Percentiles rank a stretch among this genome's conserved stretches.
These are phyloP conservation scores for Otus scops DNA, from an alignment of 2,797 vertebrate genomes.

Conservation along the genomic window DNA sequence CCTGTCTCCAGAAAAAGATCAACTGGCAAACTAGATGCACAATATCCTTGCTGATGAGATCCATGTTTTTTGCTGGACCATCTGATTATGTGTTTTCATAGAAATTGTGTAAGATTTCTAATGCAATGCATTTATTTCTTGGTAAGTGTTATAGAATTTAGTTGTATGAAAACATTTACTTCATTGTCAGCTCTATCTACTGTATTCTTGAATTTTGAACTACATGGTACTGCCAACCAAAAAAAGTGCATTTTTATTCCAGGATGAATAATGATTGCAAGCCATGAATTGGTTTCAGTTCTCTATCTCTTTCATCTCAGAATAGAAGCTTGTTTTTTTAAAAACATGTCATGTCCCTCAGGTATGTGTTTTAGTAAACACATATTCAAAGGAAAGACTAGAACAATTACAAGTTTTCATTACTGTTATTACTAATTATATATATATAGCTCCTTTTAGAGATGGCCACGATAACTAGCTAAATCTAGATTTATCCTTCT, in stretches of 20 bases:
- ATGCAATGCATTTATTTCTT: slow-evolving; percentile 13
- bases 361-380: not conserved
- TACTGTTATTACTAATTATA: not conserved
- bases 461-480: not conserved
- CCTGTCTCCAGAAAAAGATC: not conserved
- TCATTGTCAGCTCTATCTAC: slow-evolving; percentile 15
- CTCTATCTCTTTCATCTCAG: not conserved
- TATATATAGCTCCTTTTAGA: not conserved
- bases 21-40: not conserved
- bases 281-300: not conserved
- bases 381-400: not conserved
- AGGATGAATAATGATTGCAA: not conserved
- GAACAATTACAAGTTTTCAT: not conserved
- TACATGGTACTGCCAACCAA: not conserved
- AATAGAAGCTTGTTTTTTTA: not conserved
- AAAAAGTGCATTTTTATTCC: not conserved
- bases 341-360: not conserved
- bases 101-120: not conserved
- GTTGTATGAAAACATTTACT: slow-evolving; percentile 37
- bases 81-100: not conserved
- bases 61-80: not conserved
- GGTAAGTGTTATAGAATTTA: slow-evolving; percentile 31
- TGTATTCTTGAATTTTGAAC: slow-evolving; percentile 31
- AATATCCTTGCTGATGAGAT: not conserved
- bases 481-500: not conserved